A percentile compares a stretch with the other conserved stretches of the same genome.
phyloP scores from a whole-genome alignment of 2,797 vertebrate species.

The Fratercula arctica region DNA sequence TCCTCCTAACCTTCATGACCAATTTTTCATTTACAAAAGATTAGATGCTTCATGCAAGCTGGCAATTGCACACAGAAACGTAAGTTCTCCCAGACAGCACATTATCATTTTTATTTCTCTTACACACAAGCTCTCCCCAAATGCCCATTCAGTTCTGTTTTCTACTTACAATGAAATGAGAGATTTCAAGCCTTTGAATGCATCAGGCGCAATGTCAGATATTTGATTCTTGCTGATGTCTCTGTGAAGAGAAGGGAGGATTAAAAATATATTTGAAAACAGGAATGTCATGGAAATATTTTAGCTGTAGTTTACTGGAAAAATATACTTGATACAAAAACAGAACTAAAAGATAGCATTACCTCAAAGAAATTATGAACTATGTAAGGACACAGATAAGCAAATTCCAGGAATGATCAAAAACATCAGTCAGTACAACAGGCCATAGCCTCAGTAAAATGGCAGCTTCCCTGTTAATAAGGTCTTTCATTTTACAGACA shows the following conservation, averaged over 20 bases:
- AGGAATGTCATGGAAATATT: neutral
- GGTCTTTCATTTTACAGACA: neutral
- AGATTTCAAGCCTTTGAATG: slow-evolving; percentile 94
- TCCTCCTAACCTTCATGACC: slow-evolving; percentile 54
- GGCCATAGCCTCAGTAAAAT: neutral
- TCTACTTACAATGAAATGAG: slow-evolving; percentile 96
- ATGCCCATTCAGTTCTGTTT: neutral
- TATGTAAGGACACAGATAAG: neutral
- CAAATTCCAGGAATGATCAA: neutral
- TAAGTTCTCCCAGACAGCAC: slow-evolving; percentile 62
- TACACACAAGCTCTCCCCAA: neutral
- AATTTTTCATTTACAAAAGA: slow-evolving; percentile 73
- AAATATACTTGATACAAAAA: neutral
- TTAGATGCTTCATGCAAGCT: slow-evolving; percentile 71
- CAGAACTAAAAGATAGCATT: neutral
- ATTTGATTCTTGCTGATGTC: slow-evolving; percentile 99
- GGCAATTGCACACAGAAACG: slow-evolving; percentile 58
- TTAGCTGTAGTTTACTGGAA: neutral
- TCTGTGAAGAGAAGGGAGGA: slow-evolving; percentile 76
- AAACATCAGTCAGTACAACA: neutral
- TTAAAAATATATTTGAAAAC: neutral
- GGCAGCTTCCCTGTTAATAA: neutral
- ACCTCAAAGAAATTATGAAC: neutral
- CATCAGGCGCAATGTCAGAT: slow-evolving; percentile 94
- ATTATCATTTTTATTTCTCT: slow-evolving; percentile 52